Percentiles rank a stretch among this genome's conserved stretches.
phyloP scores from a whole-genome alignment of 2,797 vertebrate species.

The Tenualosa thibaudeaui region DNA sequence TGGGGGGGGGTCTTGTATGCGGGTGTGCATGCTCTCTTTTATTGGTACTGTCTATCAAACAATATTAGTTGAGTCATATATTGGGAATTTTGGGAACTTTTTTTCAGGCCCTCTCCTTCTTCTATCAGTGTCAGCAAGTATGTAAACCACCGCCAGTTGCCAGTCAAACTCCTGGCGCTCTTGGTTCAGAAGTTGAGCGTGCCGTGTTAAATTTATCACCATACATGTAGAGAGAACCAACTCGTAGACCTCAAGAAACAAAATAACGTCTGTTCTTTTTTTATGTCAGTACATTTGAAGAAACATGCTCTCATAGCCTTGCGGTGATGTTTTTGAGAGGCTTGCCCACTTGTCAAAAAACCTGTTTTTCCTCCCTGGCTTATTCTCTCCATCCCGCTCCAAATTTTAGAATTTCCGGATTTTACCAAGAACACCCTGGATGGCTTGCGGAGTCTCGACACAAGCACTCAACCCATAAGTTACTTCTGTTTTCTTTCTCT shows the following conservation, averaged over 20 bases:
- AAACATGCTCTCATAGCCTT: conserved; percentile 32
- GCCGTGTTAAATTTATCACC: background rate
- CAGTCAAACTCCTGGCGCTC: background rate
- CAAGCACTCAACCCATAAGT: conserved; percentile 16
- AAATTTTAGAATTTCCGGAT: conserved; percentile 23
- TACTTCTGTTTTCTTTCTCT: conserved; percentile 30
- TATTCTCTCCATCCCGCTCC: background rate
- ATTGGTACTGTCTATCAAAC: background rate
- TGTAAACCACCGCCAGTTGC: background rate
- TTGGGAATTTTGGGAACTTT: background rate
- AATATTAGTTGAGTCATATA: background rate
- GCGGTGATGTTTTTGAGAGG: conserved; percentile 28
- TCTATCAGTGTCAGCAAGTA: background rate
- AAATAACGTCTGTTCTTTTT: background rate
- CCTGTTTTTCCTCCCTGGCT: conserved; percentile 3
- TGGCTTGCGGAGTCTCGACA: conserved; percentile 21
- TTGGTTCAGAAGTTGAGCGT: background rate
- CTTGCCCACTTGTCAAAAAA: conserved; percentile 17
- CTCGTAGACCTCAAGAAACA: background rate
- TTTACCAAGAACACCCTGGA: conserved; percentile 13
- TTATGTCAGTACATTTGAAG: conserved; percentile 6
- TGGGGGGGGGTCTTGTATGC: no score
- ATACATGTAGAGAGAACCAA: background rate
- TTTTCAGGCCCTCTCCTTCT: background rate
- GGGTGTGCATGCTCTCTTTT: background rate